Evolutionary conservation across 2,888 invertebrate genomes (phyloP).

Genomic region (Cephonodes hylas): DNA sequence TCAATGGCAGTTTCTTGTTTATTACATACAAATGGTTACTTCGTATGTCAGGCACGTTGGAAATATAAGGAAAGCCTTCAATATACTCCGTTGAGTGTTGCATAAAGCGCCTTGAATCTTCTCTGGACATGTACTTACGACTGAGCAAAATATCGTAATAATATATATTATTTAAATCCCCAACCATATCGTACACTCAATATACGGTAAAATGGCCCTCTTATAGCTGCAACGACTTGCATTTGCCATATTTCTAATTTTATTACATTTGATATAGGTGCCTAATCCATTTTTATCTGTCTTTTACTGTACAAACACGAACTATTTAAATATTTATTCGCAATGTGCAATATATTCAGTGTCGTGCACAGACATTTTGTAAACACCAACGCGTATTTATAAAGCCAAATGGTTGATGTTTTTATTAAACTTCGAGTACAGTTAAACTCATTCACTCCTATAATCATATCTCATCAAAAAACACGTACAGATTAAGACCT

Average conservation of each 20-base stretch:
- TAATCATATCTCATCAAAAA: not conserved
- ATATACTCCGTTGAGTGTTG: not conserved
- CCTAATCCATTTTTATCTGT: not conserved
- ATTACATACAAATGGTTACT: not conserved
- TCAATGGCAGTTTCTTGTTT: not conserved
- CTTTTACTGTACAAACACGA: not conserved
- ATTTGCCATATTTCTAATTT: not conserved
- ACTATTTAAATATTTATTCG: not conserved
- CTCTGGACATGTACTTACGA: not conserved
- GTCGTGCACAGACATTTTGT: not conserved
- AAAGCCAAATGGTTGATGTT: not conserved
- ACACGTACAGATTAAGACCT: not conserved
- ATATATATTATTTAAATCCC: not conserved
- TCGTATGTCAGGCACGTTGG: not conserved
- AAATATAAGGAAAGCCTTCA: not conserved
- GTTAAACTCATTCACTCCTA: not conserved
- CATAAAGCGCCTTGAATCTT: not conserved
- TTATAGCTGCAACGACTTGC: not conserved
- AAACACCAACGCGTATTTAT: not conserved
- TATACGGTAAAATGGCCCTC: not conserved
- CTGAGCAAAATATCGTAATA: not conserved
- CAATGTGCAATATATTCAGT: not conserved
- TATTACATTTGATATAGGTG: not conserved
- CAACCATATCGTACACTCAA: not conserved
- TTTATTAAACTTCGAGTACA: not conserved